These are phyloP conservation scores for Dugesia japonica DNA, from an alignment of 2,888 invertebrate species.

Conservation along the genomic window DNA sequence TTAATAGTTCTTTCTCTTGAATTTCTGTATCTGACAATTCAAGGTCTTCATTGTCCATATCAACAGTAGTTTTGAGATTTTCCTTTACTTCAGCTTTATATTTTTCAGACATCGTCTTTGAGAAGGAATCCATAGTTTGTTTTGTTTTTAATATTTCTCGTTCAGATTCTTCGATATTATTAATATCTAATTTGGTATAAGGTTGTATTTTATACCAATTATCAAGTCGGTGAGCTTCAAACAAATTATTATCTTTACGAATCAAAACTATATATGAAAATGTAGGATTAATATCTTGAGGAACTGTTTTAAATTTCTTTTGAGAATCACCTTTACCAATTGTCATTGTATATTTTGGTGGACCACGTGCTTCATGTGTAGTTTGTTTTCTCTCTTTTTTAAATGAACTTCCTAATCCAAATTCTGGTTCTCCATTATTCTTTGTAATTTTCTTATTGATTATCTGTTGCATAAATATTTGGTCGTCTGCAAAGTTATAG, in stretches of 20 bases:
- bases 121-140: background rate
- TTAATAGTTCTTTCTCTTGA: background rate
- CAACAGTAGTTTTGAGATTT: too few relatives aligned
- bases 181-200: background rate
- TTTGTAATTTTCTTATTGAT: background rate
- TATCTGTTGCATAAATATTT: background rate
- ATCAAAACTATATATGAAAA: background rate
- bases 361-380: background rate
- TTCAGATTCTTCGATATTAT: background rate
- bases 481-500: background rate
- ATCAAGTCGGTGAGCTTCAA: background rate
- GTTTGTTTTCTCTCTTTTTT: background rate
- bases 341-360: background rate
- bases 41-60: background rate
- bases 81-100: too few relatives aligned
- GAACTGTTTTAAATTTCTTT: background rate
- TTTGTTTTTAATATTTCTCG: background rate
- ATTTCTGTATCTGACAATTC: background rate
- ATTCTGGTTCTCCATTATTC: background rate
- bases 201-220: background rate
- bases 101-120: background rate
- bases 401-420: background rate
- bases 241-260: background rate
- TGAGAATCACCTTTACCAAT: background rate
- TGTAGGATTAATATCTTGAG: background rate